Conservation (phyloP, 2,113 vertebrate species). For the Pterophyllum scalare region DNA sequence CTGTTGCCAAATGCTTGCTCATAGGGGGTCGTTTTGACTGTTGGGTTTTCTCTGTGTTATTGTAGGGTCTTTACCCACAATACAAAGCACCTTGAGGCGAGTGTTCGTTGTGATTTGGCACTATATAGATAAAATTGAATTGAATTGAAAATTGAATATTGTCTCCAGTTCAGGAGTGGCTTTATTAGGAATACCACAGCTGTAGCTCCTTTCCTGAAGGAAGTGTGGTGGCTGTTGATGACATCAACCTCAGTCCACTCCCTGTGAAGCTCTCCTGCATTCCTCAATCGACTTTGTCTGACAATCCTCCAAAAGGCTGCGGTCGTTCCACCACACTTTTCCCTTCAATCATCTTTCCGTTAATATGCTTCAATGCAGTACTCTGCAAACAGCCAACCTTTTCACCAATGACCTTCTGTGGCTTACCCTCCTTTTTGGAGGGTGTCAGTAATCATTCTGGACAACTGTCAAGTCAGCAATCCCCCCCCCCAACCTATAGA, state of each 20-base stretch:
- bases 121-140: too few relatives aligned
- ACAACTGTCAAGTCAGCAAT: neutral
- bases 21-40: too few relatives aligned
- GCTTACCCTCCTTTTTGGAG: neutral
- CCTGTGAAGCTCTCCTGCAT: neutral
- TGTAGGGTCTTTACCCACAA: too few relatives aligned
- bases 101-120: too few relatives aligned
- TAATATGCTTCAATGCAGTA: neutral
- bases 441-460: neutral
- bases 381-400: neutral
- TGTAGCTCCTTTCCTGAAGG: neutral
- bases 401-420: neutral
- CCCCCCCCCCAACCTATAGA: neutral
- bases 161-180: neutral
- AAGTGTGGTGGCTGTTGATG: neutral
- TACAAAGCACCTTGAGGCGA: too few relatives aligned
- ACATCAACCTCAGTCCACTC: neutral
- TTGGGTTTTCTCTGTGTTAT: too few relatives aligned
- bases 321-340: neutral
- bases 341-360: neutral
- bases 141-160: too few relatives aligned
- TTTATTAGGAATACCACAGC: neutral
- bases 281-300: neutral
- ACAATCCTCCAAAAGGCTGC: neutral
- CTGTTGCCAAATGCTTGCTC: too few relatives aligned